Conservation (phyloP, 2,888 invertebrate species). For the Pteria penguin region DNA sequence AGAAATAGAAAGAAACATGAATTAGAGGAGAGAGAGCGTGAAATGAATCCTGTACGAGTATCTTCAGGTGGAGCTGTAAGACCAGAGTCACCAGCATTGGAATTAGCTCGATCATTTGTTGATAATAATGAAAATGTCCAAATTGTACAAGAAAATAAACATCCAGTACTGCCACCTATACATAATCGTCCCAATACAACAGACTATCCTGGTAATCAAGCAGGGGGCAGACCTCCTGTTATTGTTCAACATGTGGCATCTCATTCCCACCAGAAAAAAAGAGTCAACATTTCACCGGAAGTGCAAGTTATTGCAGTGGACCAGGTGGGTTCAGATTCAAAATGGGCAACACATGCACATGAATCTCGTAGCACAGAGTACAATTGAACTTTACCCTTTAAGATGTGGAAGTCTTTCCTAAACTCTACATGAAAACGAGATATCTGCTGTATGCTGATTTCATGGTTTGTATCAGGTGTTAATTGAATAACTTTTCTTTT, state of each 20-base stretch:
- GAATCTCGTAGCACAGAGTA: slow-evolving; percentile 71
- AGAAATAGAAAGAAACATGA: slow-evolving; percentile 12
- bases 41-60: slow-evolving; percentile 50
- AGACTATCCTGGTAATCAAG: slow-evolving; percentile 42
- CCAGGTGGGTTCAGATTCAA: slow-evolving; percentile 60
- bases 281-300: slow-evolving; percentile 50
- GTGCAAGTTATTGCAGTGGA: slow-evolving; percentile 71
- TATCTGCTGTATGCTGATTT: no score
- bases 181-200: slow-evolving; percentile 46
- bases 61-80: slow-evolving; percentile 58
- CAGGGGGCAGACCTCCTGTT: slow-evolving; percentile 49
- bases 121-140: slow-evolving; percentile 49
- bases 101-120: slow-evolving; percentile 63
- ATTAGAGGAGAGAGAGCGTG: slow-evolving; percentile 33
- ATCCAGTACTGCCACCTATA: slow-evolving; percentile 62
- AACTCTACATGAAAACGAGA: no score
- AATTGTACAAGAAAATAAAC: slow-evolving; percentile 46
- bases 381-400: slow-evolving; percentile 58
- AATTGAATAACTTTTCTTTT: no score
- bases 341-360: slow-evolving; percentile 60
- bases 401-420: no score
- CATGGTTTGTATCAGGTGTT: no score
- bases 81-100: slow-evolving; percentile 62
- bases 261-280: slow-evolving; percentile 47
- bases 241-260: slow-evolving; percentile 61